Base-by-base conservation (phyloP, 2,888 invertebrate species). In the Pharmacophagus antenor region DNA sequence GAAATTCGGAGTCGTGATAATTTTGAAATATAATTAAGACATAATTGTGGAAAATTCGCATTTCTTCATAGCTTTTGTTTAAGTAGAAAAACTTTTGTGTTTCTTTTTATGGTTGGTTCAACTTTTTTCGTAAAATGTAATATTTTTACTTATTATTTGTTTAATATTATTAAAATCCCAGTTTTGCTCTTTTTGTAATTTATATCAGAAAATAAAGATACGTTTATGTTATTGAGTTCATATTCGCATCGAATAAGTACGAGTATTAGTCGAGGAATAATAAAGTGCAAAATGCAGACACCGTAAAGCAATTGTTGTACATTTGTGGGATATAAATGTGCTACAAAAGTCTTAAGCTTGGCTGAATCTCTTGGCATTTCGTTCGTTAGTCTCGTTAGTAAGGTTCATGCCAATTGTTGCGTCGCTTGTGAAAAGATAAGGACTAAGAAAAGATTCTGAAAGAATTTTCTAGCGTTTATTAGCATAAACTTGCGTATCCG, bases 241-340 rank as follows among this genome's bases (percentile, higher is more conserved):
- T 3, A 31, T n/a, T n/a, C n/a, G n/a, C n/a, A n/a, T n/a, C 31
- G 31, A 15, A 15, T 31, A 31, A 31, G 31, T n/a, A n/a, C n/a
- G n/a, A n/a, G n/a, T 31, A 31, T 31, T 31, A 31, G 31, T 12
- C 31, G 31, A 12, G 12, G 41, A 46, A 46, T 18, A 21, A 46
- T 21, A 18, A 21, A 5, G 46, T 46, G 10, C 46, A 21, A 46
- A 46, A 42, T 46, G 46, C 46, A 46, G 46, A 17, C 20, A 21
- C 46, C 46, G 46, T 20, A 46, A 46, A 46, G 20, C 46, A 21
- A 46, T 46, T 46, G 46, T 10, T 20, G 21, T 46, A 21, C 46
- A 46, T 46, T 46, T 46, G 46, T 21, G 46, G 20, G 46, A 7
- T 46, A 46, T 46, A 46, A 50, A 50, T 27, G 31, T 50, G 31